Evolutionary conservation across 2,113 vertebrate species (phyloP).

Genomic region (Etheostoma cragini): DNA sequence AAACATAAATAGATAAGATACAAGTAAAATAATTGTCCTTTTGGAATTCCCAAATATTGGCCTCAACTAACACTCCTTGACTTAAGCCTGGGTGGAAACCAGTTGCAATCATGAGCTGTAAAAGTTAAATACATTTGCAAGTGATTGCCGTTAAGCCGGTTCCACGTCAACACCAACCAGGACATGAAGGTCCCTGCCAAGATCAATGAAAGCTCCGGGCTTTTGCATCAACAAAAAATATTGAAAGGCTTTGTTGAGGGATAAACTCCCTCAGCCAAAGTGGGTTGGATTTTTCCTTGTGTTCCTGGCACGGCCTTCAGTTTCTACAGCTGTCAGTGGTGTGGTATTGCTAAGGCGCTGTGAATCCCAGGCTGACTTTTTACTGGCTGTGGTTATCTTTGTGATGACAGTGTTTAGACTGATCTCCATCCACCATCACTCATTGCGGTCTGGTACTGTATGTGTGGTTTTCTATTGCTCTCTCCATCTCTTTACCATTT

Average conservation of each 20-base stretch:
- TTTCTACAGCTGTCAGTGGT: slow-evolving; percentile 77
- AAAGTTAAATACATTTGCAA: slow-evolving; percentile 79
- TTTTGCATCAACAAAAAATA: slow-evolving; percentile 78
- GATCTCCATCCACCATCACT: slow-evolving; percentile 54
- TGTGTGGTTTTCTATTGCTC: slow-evolving; percentile 4
- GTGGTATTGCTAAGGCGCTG: slow-evolving; percentile 67
- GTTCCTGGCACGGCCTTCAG: slow-evolving; percentile 65
- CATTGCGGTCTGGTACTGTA: slow-evolving; percentile 29
- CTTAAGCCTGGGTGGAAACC: slow-evolving; percentile 55
- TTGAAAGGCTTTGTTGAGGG: slow-evolving; percentile 78
- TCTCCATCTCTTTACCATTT: slow-evolving; percentile 4
- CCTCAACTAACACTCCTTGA: slow-evolving; percentile 38
- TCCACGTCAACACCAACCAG: slow-evolving; percentile 73
- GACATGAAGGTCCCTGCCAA: slow-evolving; percentile 72
- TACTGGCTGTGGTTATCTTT: slow-evolving; percentile 60
- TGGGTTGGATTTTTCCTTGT: slow-evolving; percentile 77
- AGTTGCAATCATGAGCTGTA: slow-evolving; percentile 65
- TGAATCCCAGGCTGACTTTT: slow-evolving; percentile 63
- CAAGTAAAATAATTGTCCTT: slow-evolving; percentile 43
- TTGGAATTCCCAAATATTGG: slow-evolving; percentile 53
- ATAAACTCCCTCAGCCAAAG: slow-evolving; percentile 80
- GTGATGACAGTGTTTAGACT: slow-evolving; percentile 69
- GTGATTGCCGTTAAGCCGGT: slow-evolving; percentile 72
- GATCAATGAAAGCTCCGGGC: slow-evolving; percentile 76
- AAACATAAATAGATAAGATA: slow-evolving; percentile 45